phyloP scores from a whole-genome alignment of 2,888 invertebrate genomes.

The Chrysodeixis includens region DNA sequence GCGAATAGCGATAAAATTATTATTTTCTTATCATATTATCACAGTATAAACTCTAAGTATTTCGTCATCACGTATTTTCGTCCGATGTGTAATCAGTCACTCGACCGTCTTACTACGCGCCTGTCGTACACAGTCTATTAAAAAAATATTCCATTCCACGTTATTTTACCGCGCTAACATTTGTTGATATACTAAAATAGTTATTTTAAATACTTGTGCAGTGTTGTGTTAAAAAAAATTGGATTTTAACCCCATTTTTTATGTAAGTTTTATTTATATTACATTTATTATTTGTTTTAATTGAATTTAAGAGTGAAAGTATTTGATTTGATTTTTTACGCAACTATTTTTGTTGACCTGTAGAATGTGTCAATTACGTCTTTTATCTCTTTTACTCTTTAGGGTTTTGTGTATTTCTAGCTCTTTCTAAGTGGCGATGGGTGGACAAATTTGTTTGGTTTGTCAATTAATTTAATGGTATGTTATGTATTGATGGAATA shows the following conservation, averaged over 20 bases:
- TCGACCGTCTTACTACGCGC: conserved; percentile 28
- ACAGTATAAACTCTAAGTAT: conserved; percentile 13
- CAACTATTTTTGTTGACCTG: conserved; percentile 7
- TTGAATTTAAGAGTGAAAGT: conserved; percentile 22
- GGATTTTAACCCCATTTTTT: conserved; percentile 28
- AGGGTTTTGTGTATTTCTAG: not conserved
- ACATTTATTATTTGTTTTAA: not conserved
- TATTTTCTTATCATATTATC: conserved; percentile 44
- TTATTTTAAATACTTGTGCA: not conserved
- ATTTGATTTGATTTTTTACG: conserved; percentile 8
- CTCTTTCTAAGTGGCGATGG: not conserved
- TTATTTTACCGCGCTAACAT: conserved; percentile 24
- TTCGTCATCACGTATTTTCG: conserved; percentile 30
- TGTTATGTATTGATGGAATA: not conserved
- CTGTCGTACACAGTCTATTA: conserved; percentile 47
- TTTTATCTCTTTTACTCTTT: conserved; percentile 21
- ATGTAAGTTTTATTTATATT: conserved; percentile 25
- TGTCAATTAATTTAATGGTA: not conserved
- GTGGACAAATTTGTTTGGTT: conserved; percentile 14
- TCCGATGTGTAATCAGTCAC: conserved; percentile 38
- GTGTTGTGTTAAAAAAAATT: conserved; percentile 5
- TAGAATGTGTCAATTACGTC: conserved; percentile 26
- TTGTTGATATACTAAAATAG: not conserved
- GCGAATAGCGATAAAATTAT: conserved; percentile 35
- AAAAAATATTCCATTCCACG: conserved; percentile 18